A percentile compares a stretch with the other conserved stretches of the same genome.
phyloP scores from a whole-genome alignment of 2,113 vertebrate genomes.

The Sturnira hondurensis region DNA sequence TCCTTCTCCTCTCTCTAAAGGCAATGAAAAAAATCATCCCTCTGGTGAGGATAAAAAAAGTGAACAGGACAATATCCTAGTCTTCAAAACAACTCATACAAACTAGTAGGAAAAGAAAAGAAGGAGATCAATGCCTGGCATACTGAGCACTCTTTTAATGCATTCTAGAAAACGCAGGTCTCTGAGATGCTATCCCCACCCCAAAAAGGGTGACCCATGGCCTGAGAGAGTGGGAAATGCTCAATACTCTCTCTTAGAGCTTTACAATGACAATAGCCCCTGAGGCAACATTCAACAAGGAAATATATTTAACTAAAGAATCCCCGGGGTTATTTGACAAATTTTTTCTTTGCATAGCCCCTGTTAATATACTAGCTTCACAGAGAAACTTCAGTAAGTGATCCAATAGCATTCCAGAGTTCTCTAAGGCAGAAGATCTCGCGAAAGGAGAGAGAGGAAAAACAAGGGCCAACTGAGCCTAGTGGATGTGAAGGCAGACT shows the following conservation, averaged over 20 bases:
- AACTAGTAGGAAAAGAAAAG: background rate
- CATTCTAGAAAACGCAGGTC: background rate
- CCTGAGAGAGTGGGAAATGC: background rate
- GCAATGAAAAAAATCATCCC: too few relatives aligned
- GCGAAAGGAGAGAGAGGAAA: background rate
- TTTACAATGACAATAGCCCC: background rate
- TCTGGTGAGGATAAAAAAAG: background rate
- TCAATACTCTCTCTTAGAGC: background rate
- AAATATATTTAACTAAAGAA: background rate
- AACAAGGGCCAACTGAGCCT: background rate
- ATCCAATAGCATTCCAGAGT: background rate
- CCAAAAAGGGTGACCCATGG: background rate
- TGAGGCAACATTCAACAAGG: background rate
- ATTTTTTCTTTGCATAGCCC: background rate
- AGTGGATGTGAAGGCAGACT: background rate
- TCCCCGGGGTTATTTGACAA: background rate
- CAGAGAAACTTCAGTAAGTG: background rate
- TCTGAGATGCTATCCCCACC: background rate
- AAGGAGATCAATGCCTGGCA: background rate
- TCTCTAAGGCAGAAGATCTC: background rate
- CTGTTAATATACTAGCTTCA: background rate
- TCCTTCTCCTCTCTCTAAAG: too few relatives aligned
- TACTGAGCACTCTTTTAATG: background rate
- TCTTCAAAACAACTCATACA: background rate
- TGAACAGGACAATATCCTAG: background rate